A percentile compares a stretch with the other conserved stretches of the same genome.
Conservation (phyloP, 1,140 invertebrate genomes). For the Anastatus disparis region DNA sequence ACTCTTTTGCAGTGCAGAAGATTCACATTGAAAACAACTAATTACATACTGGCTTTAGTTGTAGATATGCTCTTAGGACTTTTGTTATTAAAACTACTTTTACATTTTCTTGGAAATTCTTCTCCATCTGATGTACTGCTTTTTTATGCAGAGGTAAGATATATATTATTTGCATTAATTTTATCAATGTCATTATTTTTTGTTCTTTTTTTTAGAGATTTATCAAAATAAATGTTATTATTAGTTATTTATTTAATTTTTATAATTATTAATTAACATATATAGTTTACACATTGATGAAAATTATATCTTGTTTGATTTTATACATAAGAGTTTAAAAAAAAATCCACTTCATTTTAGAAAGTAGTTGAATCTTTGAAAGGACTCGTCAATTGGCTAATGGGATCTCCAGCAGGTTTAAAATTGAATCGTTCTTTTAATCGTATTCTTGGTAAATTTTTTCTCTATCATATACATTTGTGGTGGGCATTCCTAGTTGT, state of each 20-base stretch:
- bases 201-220: no score
- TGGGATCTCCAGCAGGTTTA: conserved; percentile 92
- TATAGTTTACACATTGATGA: no score
- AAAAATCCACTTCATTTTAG: conserved; percentile 67
- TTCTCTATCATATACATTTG: conserved; percentile 92
- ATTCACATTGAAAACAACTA: conserved; percentile 71
- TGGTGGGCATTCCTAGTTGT: conserved; percentile 81
- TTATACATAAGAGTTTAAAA: no score
- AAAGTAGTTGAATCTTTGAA: conserved; percentile 74
- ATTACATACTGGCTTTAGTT: conserved; percentile 69
- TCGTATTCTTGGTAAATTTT: conserved; percentile 87
- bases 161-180: neutral
- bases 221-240: no score
- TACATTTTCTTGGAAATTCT: conserved; percentile 65
- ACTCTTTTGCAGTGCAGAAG: conserved; percentile 58
- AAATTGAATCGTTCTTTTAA: conserved; percentile 92
- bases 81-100: conserved; percentile 64
- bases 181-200: no score
- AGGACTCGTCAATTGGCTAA: conserved; percentile 83
- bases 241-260: no score
- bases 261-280: no score
- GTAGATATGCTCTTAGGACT: conserved; percentile 71
- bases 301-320: no score
- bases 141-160: conserved; percentile 71
- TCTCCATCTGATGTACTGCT: conserved; percentile 64